phyloP scores from a whole-genome alignment of 2,888 invertebrate genomes.

The Cephus runcator region DNA sequence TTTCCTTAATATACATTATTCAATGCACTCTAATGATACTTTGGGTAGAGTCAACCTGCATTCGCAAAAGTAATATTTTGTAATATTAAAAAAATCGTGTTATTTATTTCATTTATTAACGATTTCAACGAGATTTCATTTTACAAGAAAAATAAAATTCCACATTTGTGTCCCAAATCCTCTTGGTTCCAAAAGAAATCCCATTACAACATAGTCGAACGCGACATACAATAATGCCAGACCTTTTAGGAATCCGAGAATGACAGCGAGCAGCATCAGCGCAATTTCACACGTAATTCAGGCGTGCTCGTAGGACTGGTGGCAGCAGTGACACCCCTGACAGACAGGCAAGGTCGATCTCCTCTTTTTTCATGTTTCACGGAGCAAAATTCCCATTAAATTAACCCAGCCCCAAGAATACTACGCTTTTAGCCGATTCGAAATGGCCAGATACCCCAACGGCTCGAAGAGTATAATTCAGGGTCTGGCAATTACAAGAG shows the following conservation, averaged over 20 bases:
- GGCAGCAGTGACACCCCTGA: not conserved
- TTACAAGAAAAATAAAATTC: too few relatives aligned
- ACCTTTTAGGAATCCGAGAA: not conserved
- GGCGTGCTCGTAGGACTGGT: not conserved
- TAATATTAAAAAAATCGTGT: too few relatives aligned
- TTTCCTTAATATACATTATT: too few relatives aligned
- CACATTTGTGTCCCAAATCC: not conserved
- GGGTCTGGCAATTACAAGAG: not conserved
- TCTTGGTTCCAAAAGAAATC: not conserved
- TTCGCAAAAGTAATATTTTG: too few relatives aligned
- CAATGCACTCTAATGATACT: too few relatives aligned
- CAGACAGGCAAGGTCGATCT: not conserved
- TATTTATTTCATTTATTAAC: too few relatives aligned
- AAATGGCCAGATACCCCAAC: not conserved
- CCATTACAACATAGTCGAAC: not conserved
- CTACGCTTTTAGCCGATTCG: not conserved
- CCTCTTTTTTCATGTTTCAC: not conserved
- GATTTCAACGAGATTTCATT: too few relatives aligned
- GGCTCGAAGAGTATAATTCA: not conserved
- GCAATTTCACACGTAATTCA: not conserved
- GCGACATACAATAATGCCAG: not conserved
- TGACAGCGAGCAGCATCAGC: not conserved
- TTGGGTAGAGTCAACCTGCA: too few relatives aligned
- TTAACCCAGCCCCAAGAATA: not conserved
- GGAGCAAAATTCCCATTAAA: not conserved